Evolutionary conservation across 2,113 vertebrate species (phyloP).

Genomic region (Geothlypis trichas): DNA sequence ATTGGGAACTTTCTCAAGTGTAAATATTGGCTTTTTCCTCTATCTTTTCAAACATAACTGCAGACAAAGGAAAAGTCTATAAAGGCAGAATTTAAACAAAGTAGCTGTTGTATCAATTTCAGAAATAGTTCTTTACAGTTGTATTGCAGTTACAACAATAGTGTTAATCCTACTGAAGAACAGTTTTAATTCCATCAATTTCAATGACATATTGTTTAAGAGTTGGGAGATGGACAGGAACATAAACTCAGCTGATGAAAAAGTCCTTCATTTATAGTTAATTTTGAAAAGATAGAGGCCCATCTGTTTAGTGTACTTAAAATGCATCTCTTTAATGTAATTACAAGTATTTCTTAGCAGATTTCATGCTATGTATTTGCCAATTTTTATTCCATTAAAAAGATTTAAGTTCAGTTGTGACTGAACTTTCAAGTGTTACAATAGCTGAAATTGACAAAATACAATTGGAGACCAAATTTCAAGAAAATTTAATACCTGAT

Average conservation of each 20-base stretch:
- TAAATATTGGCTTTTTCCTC: background rate
- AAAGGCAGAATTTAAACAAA: background rate
- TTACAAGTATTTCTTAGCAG: background rate
- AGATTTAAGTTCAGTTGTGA: background rate
- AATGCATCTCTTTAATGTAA: background rate
- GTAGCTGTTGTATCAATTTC: background rate
- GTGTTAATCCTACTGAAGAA: background rate
- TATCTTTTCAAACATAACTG: background rate
- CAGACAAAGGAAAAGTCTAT: background rate
- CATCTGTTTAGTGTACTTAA: background rate
- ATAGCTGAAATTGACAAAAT: background rate
- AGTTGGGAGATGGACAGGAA: background rate
- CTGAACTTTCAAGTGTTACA: background rate
- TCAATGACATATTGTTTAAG: background rate
- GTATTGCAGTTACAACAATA: background rate
- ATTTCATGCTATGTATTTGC: background rate
- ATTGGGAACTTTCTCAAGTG: background rate
- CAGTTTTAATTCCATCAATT: background rate
- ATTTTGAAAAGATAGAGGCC: background rate
- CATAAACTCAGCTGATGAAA: background rate
- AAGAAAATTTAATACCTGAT: background rate
- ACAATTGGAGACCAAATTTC: background rate
- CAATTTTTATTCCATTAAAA: background rate
- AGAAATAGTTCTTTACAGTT: background rate
- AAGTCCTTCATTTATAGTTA: background rate